phyloP scores from a whole-genome alignment of 2,888 invertebrate genomes.

The Pseudeuparius sepicola region DNA sequence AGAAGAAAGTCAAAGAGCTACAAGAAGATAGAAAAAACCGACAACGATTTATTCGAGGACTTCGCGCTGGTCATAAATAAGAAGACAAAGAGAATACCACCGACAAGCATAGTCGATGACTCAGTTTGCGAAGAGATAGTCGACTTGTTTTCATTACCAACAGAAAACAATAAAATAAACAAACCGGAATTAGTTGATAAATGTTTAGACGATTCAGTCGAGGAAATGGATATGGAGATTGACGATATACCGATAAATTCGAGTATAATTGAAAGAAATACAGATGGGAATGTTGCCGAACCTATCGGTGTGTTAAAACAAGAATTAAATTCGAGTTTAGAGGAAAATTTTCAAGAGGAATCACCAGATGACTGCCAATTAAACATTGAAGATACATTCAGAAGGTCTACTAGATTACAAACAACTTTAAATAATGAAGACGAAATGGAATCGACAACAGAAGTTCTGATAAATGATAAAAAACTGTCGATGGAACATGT shows the following conservation, averaged over 20 bases:
- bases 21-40: conserved; percentile 25
- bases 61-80: conserved; percentile 28
- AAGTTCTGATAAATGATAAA: no score
- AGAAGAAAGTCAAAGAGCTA: conserved; percentile 27
- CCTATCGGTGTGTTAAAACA: neutral
- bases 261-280: conserved; percentile 25
- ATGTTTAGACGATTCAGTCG: conserved; percentile 24
- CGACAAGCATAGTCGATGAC: conserved; percentile 21
- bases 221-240: conserved; percentile 30
- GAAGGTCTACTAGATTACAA: no score
- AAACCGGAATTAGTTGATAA: conserved; percentile 6
- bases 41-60: conserved; percentile 27
- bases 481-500: no score
- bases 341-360: conserved; percentile 8
- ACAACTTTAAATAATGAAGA: no score
- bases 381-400: no score
- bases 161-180: neutral
- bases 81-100: conserved; percentile 25
- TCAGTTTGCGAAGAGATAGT: conserved; percentile 17
- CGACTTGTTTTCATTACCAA: neutral
- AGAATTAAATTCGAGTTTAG: no score
- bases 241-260: conserved; percentile 26
- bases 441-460: no score
- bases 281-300: conserved; percentile 3
- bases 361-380: neutral